These are phyloP conservation scores for Osmerus eperlanus DNA, from an alignment of 2,113 vertebrate species.

Conservation along the genomic window DNA sequence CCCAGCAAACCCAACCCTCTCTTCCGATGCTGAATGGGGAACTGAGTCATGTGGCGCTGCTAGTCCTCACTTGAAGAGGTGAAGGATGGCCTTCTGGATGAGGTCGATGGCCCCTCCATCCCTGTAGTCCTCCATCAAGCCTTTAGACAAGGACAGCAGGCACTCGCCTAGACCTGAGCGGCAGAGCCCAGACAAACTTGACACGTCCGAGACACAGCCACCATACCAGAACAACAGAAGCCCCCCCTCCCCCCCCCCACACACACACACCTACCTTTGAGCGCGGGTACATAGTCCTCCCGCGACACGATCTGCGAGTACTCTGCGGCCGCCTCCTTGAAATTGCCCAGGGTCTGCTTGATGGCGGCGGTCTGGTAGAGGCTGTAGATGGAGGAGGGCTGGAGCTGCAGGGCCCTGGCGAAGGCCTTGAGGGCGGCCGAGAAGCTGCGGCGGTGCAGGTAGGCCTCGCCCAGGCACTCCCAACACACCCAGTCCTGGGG, in stretches of 20 bases:
- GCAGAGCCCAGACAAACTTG: neutral
- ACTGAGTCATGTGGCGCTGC: neutral
- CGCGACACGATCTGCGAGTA: constrained; percentile 82
- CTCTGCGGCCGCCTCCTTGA: constrained; percentile 80
- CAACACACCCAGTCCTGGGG: constrained; percentile 92
- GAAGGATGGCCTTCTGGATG: constrained; percentile 84
- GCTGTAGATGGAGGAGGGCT: constrained; percentile 86
- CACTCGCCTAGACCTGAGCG: constrained; percentile 90
- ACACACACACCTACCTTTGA: constrained; percentile 81
- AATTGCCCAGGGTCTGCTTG: constrained; percentile 90
- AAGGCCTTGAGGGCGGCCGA: constrained; percentile 92
- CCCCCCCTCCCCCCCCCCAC: neutral
- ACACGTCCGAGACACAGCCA: neutral
- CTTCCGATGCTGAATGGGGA: neutral
- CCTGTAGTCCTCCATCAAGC: constrained; percentile 81
- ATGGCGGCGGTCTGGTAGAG: constrained; percentile 89
- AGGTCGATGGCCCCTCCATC: constrained; percentile 85
- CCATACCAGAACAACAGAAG: neutral
- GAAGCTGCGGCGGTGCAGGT: constrained; percentile 88
- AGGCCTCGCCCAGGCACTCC: constrained; percentile 96
- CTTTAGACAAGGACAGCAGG: constrained; percentile 82
- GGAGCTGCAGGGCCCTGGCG: constrained; percentile 84
- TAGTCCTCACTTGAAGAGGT: constrained; percentile 81
- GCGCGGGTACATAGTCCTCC: constrained; percentile 88
- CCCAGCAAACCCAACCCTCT: too few relatives aligned